These are phyloP conservation scores for Thymelicus sylvestris DNA, from an alignment of 2,888 invertebrate species.

Conservation along the genomic window DNA sequence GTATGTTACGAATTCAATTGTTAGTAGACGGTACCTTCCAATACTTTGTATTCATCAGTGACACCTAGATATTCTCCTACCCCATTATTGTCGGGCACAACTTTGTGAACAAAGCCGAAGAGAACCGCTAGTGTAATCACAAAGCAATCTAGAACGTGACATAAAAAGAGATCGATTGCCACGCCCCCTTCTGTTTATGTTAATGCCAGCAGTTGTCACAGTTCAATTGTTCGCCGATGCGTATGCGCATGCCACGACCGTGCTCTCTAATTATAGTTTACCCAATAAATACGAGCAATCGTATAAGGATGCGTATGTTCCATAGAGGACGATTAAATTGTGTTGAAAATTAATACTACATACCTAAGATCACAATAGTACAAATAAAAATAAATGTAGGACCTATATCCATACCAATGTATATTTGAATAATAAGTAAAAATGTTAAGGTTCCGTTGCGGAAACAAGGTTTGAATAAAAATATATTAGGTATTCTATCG, in stretches of 20 bases:
- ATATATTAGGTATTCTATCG: neutral
- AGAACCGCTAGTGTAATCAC: conserved; percentile 36
- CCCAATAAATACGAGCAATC: conserved; percentile 9
- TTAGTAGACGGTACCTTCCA: neutral
- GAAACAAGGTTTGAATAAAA: no score
- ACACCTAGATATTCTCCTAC: neutral
- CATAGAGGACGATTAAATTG: no score
- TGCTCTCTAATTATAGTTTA: conserved; percentile 27
- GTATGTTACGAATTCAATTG: neutral
- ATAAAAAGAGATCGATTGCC: conserved; percentile 36
- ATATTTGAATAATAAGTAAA: no score
- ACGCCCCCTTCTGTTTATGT: conserved; percentile 43
- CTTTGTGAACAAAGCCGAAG: conserved; percentile 24
- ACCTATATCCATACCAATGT: no score
- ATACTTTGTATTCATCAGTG: conserved; percentile 9
- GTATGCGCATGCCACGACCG: conserved; percentile 19
- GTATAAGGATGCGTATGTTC: neutral
- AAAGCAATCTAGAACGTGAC: conserved; percentile 42
- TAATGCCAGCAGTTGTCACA: conserved; percentile 40
- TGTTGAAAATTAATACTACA: no score
- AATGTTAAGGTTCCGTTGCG: no score
- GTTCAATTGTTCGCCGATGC: conserved; percentile 24
- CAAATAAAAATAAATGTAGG: no score
- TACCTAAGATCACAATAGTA: no score
- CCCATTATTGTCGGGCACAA: conserved; percentile 23